phyloP scores from a whole-genome alignment of 2,113 vertebrate genomes.

The Cephalopterus ornatus region DNA sequence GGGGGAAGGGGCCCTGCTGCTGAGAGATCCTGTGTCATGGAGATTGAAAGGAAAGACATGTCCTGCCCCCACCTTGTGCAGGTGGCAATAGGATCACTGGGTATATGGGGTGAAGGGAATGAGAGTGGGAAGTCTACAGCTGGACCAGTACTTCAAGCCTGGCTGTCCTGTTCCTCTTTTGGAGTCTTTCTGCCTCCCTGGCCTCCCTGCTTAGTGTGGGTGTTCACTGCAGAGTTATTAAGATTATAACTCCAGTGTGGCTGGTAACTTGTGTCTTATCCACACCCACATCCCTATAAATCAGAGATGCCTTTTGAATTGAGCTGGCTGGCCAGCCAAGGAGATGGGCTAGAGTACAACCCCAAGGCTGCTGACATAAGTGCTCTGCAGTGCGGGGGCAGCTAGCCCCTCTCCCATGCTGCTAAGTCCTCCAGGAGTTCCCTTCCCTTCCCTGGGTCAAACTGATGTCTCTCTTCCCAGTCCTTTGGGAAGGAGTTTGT shows the following conservation, averaged over 20 bases:
- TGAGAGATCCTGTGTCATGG: not conserved
- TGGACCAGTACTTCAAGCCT: not conserved
- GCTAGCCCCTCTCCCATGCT: not conserved
- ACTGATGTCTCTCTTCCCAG: not conserved
- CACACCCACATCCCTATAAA: constrained; percentile 26
- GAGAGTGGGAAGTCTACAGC: not conserved
- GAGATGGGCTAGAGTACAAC: not conserved
- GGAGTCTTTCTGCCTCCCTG: not conserved
- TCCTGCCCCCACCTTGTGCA: not conserved
- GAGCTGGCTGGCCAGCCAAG: not conserved
- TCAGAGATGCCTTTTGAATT: not conserved
- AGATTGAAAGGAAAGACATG: not conserved
- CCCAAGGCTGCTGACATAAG: not conserved
- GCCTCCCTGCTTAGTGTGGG: not conserved
- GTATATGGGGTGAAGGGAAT: not conserved
- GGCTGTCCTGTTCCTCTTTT: not conserved
- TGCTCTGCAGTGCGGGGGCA: not conserved
- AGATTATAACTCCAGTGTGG: constrained; percentile 18
- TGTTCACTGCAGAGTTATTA: constrained; percentile 27
- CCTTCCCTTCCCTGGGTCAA: not conserved
- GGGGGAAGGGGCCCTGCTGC: not conserved
- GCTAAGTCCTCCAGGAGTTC: not conserved
- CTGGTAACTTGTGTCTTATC: constrained; percentile 17
- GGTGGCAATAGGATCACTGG: not conserved
- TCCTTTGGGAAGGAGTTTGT: not conserved